Conservation (phyloP, 2,888 invertebrate genomes). For the Agrotis clavis region DNA sequence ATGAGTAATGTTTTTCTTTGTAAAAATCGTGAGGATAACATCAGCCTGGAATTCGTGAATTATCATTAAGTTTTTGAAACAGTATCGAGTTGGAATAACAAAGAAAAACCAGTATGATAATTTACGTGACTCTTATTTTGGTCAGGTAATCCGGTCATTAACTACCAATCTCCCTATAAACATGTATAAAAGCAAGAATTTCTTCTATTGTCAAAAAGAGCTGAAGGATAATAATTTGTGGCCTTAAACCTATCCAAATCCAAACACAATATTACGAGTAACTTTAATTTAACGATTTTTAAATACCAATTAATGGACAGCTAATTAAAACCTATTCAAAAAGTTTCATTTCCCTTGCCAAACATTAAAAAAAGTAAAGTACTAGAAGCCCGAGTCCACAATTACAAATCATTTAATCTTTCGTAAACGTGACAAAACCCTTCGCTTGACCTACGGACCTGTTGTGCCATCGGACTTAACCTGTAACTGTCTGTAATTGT, state of each 20-base stretch:
- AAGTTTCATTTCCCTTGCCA: neutral
- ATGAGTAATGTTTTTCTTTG: no score
- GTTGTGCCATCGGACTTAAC: constrained; percentile 58
- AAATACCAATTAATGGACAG: neutral
- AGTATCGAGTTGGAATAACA: no score
- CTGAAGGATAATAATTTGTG: neutral
- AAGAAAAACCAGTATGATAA: no score
- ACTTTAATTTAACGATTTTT: no score
- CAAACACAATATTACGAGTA: neutral
- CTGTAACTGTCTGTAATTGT: constrained; percentile 56
- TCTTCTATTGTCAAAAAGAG: no score
- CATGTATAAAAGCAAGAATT: no score
- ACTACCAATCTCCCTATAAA: no score
- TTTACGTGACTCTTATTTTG: no score
- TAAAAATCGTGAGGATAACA: no score
- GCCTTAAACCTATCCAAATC: neutral
- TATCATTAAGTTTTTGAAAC: no score
- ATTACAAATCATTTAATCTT: constrained; percentile 58
- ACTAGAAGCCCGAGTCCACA: constrained; percentile 29
- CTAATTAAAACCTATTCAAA: constrained; percentile 11
- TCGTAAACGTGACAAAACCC: constrained; percentile 61
- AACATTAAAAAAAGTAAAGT: constrained; percentile 10
- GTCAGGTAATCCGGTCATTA: no score
- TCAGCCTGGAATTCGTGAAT: no score
- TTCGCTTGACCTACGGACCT: constrained; percentile 63